phyloP scores from a whole-genome alignment of 2,888 invertebrate genomes.

The Phrixothrix hirtus region DNA sequence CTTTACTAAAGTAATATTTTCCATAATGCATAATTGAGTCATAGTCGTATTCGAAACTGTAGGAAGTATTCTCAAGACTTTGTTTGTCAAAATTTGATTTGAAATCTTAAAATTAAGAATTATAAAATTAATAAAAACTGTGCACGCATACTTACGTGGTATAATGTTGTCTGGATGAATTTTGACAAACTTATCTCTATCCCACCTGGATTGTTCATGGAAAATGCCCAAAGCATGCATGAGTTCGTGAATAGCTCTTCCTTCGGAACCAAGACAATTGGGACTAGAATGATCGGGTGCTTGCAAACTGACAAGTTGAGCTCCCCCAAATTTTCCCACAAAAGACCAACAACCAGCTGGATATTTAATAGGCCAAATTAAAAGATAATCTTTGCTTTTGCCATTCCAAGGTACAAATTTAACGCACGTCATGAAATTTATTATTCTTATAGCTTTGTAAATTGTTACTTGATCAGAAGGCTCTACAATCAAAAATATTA shows the following conservation, averaged over 20 bases:
- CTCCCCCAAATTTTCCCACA: slow-evolving; percentile 73
- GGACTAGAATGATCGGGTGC: slow-evolving; percentile 64
- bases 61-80: slow-evolving; percentile 65
- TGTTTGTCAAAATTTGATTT: slow-evolving; percentile 68
- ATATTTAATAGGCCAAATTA: slow-evolving; percentile 69
- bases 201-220: slow-evolving; percentile 78
- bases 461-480: slow-evolving; percentile 63
- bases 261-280: slow-evolving; percentile 68
- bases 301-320: slow-evolving; percentile 72
- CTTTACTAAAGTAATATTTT: slow-evolving; percentile 65
- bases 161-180: slow-evolving; percentile 71
- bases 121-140: not conserved
- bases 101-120: slow-evolving; percentile 54
- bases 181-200: slow-evolving; percentile 71
- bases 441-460: slow-evolving; percentile 62
- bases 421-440: slow-evolving; percentile 69
- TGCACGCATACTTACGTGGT: slow-evolving; percentile 57
- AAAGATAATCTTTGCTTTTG: slow-evolving; percentile 63
- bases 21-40: slow-evolving; percentile 82
- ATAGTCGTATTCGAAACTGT: slow-evolving; percentile 74
- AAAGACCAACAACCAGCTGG: slow-evolving; percentile 77
- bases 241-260: slow-evolving; percentile 78
- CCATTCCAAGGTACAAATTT: slow-evolving; percentile 69
- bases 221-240: slow-evolving; percentile 82
- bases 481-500: slow-evolving; percentile 55